phyloP scores from a whole-genome alignment of 2,113 vertebrate species.

The Peromyscus polionotus region DNA sequence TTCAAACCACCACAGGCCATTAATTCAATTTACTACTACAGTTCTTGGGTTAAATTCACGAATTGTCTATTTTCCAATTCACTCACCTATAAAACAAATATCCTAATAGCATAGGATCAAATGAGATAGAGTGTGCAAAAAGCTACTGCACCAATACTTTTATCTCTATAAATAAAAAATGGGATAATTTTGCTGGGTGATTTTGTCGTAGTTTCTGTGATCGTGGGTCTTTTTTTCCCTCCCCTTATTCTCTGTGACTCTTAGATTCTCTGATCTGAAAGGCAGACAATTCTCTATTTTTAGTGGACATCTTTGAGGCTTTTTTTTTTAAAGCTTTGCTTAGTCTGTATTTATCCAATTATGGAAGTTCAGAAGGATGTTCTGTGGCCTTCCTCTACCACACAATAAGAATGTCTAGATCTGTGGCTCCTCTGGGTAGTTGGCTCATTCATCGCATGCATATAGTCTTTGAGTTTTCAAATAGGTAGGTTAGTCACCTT shows the following conservation, averaged over 20 bases:
- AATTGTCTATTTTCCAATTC: conserved; percentile 35
- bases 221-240: neutral
- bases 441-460: neutral
- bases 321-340: conserved; percentile 38
- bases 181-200: neutral
- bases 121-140: neutral
- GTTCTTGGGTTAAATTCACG: neutral
- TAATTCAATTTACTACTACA: neutral
- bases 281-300: conserved; percentile 26
- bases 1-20: neutral
- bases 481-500: neutral
- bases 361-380: neutral
- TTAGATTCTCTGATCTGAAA: conserved; percentile 29
- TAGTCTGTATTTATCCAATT: neutral
- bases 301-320: conserved; percentile 7
- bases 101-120: neutral
- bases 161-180: neutral
- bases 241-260: conserved; percentile 7
- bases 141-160: neutral
- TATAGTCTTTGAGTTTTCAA: neutral
- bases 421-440: neutral
- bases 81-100: conserved; percentile 12
- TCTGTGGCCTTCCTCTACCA: neutral
- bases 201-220: conserved; percentile 19
- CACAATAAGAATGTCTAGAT: conserved; percentile 12